Conservation (phyloP, 2,888 invertebrate species). For the Hypsopygia costalis region DNA sequence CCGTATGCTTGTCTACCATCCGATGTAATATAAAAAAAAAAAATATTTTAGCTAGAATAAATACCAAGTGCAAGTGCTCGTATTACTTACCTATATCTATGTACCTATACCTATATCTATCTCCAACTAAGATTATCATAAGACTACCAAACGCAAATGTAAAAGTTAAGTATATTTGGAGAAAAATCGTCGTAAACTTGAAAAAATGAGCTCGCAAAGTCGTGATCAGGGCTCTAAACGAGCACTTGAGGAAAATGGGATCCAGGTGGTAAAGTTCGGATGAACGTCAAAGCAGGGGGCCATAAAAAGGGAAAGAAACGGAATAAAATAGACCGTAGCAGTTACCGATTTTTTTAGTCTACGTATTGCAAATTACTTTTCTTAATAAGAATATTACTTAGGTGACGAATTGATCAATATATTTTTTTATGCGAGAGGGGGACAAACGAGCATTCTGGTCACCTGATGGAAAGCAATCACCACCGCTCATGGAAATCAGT, state of each 20-base stretch:
- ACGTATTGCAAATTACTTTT: slow-evolving; percentile 39
- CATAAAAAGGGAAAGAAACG: slow-evolving; percentile 29
- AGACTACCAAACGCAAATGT: background rate
- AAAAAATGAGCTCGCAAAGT: slow-evolving; percentile 37
- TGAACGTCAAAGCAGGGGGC: slow-evolving; percentile 24
- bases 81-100: too few species aligned
- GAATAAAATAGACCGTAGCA: slow-evolving; percentile 32
- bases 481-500: too few species aligned
- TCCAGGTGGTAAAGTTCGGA: slow-evolving; percentile 39
- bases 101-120: too few species aligned
- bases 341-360: slow-evolving; percentile 23
- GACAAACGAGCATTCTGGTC: too few species aligned
- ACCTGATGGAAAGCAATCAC: too few species aligned
- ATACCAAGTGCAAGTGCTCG: too few species aligned
- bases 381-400: slow-evolving; percentile 37
- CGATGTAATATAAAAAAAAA: too few species aligned
- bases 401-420: too few species aligned
- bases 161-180: slow-evolving; percentile 19
- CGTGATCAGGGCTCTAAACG: slow-evolving; percentile 43
- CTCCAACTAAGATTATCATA: background rate
- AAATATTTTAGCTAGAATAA: too few species aligned
- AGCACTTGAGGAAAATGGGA: slow-evolving; percentile 48
- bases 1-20: too few species aligned
- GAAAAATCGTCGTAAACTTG: slow-evolving; percentile 28
- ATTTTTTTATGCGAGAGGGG: too few species aligned